Conservation (phyloP, 2,113 vertebrate genomes). For the Limanda limanda region DNA sequence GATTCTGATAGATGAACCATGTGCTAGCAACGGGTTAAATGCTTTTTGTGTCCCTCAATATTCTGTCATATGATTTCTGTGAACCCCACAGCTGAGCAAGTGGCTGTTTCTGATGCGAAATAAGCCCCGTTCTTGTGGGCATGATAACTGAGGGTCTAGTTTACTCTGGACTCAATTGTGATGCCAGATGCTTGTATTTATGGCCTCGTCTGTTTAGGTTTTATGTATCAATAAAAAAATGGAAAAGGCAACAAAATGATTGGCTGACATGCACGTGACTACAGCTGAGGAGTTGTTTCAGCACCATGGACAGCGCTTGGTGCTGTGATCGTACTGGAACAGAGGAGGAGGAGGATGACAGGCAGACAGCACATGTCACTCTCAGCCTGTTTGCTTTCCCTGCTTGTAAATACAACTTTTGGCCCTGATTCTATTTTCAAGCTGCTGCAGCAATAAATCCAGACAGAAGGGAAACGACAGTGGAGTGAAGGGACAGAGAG, state of each 20-base stretch:
- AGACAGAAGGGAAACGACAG: neutral
- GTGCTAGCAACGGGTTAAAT: too few relatives aligned
- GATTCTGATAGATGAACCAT: too few relatives aligned
- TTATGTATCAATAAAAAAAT: neutral
- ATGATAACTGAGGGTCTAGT: too few relatives aligned
- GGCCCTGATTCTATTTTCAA: conserved; percentile 1
- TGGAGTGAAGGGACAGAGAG: neutral
- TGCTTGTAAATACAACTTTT: neutral
- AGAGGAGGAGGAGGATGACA: neutral
- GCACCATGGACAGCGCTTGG: neutral
- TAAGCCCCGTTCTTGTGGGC: too few relatives aligned
- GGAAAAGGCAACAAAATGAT: neutral
- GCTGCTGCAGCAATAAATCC: neutral
- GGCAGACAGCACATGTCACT: neutral
- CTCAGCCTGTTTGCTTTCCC: neutral
- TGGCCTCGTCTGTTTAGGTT: too few relatives aligned
- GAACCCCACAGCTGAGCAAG: too few relatives aligned
- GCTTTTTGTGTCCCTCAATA: too few relatives aligned
- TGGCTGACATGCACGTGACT: neutral
- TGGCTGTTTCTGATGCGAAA: too few relatives aligned
- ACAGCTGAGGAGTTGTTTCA: neutral
- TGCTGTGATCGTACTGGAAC: neutral
- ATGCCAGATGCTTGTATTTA: too few relatives aligned
- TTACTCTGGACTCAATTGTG: too few relatives aligned
- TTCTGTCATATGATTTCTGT: too few relatives aligned